phyloP scores from a whole-genome alignment of 2,797 vertebrate genomes.

The Darevskia mixta region DNA sequence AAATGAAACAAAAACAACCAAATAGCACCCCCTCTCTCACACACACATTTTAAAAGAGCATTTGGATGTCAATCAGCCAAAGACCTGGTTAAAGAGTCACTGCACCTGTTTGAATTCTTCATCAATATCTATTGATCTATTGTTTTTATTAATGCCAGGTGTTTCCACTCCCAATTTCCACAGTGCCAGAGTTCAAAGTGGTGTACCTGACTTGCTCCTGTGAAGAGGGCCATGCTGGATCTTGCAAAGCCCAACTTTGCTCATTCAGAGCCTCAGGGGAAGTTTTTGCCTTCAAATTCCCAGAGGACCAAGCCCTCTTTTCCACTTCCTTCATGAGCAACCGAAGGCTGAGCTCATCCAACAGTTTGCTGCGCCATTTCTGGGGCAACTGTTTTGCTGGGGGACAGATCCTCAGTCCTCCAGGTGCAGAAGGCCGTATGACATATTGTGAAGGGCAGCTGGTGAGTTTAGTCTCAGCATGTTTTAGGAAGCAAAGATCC shows the following conservation, averaged over 20 bases:
- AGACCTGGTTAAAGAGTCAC: no score
- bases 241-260: slow-evolving; percentile 46
- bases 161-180: neutral
- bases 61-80: no score
- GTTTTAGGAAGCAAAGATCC: neutral
- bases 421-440: slow-evolving; percentile 42
- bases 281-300: slow-evolving; percentile 59
- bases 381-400: slow-evolving; percentile 62
- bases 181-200: slow-evolving; percentile 63
- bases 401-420: slow-evolving; percentile 51
- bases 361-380: slow-evolving; percentile 47
- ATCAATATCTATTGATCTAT: no score
- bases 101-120: no score
- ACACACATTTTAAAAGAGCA: no score
- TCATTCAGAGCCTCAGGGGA: slow-evolving; percentile 53
- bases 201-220: slow-evolving; percentile 62
- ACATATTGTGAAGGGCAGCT: slow-evolving; percentile 69
- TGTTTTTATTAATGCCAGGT: neutral
- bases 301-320: slow-evolving; percentile 41
- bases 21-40: no score
- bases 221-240: neutral
- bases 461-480: slow-evolving; percentile 65
- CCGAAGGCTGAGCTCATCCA: slow-evolving; percentile 61
- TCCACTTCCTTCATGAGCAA: slow-evolving; percentile 57
- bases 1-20: no score